phyloP scores from a whole-genome alignment of 2,113 vertebrate genomes.

The Burhinus oedicnemus region DNA sequence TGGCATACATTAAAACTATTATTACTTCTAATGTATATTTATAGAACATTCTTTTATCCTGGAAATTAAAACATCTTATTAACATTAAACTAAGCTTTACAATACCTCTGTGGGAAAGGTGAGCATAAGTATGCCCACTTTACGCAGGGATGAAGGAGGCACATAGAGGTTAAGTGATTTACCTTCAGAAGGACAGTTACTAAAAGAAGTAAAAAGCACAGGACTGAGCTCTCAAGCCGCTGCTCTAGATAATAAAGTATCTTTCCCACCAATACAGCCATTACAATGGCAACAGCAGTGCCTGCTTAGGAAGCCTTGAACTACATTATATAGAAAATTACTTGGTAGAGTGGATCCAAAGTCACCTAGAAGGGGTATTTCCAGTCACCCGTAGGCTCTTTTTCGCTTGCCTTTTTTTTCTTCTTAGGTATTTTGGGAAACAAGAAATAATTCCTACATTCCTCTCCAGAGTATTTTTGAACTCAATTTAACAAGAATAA shows the following conservation, averaged over 20 bases:
- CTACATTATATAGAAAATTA: background rate
- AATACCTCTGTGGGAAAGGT: conserved; percentile 59
- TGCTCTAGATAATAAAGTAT: conserved; percentile 23
- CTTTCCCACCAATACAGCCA: background rate
- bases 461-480: background rate
- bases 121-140: conserved; percentile 40
- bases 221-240: background rate
- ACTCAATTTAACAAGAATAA: background rate
- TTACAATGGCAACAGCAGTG: background rate
- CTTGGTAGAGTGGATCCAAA: background rate
- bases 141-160: conserved; percentile 31
- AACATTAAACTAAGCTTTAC: conserved; percentile 60
- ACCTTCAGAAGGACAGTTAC: conserved; percentile 20
- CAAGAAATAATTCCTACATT: background rate
- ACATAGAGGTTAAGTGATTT: conserved; percentile 55
- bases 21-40: conserved; percentile 63
- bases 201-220: conserved; percentile 14
- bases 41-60: conserved; percentile 52
- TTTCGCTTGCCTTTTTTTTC: background rate
- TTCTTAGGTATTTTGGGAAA: background rate
- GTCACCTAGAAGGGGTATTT: conserved; percentile 36
- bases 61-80: conserved; percentile 68
- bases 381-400: background rate
- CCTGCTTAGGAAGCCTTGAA: background rate
- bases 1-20: conserved; percentile 58